Percentiles rank a stretch among this genome's conserved stretches.
phyloP scores from a whole-genome alignment of 2,113 vertebrate genomes.

The Equus quagga region DNA sequence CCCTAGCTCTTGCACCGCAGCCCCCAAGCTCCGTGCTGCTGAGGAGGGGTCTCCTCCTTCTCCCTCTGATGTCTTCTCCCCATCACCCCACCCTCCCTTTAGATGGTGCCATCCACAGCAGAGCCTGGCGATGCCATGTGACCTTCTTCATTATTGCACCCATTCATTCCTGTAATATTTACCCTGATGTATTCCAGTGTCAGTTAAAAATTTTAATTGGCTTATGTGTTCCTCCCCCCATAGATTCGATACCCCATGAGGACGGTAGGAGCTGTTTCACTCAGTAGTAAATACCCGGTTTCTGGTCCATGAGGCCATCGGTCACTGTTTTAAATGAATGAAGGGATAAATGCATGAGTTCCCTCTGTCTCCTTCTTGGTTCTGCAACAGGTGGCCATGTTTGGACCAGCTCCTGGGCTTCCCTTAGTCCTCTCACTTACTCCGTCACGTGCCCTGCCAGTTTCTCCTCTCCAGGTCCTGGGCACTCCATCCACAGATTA shows the following conservation, averaged over 20 bases:
- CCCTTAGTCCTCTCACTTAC: not conserved
- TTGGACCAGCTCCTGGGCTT: too few species aligned
- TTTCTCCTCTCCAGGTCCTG: not conserved
- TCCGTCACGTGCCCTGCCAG: not conserved
- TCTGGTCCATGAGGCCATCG: accelerated
- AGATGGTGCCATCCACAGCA: not conserved
- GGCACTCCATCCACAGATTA: not conserved
- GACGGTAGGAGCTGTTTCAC: not conserved
- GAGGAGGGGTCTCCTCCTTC: not conserved
- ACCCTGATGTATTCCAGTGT: too few species aligned
- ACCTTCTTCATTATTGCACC: not conserved
- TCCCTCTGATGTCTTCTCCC: too few species aligned
- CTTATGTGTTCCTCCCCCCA: not conserved
- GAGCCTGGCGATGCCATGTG: not conserved
- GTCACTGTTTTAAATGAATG: not conserved
- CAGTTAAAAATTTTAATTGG: too few species aligned
- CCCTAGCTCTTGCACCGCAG: too few species aligned
- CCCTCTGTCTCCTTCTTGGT: not conserved
- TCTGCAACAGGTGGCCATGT: not conserved
- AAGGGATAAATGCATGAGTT: too few species aligned
- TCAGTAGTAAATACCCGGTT: not conserved
- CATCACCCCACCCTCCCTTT: not conserved
- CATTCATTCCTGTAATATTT: not conserved
- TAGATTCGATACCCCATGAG: not conserved
- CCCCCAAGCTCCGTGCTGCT: accelerated